Percentiles rank a stretch among this genome's conserved stretches.
Conservation (phyloP, 1,140 invertebrate genomes). For the Drosophila elegans region DNA sequence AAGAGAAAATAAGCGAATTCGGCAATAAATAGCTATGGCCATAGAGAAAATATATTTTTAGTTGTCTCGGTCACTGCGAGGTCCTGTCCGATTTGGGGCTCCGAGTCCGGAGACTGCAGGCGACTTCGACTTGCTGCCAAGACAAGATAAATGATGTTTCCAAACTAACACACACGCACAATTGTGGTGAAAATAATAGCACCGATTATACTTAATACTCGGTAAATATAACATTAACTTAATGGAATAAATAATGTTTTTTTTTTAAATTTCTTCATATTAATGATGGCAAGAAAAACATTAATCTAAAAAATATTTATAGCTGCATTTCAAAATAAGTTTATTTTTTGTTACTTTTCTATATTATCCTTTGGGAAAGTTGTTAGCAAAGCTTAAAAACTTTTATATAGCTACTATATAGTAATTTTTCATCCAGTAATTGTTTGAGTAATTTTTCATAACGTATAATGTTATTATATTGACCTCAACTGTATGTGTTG, state of each 20-base stretch:
- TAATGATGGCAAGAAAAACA: too few species aligned
- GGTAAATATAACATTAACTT: too few species aligned
- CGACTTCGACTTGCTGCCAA: conserved; percentile 44
- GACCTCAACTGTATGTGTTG: conserved; percentile 14
- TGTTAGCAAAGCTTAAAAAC: too few species aligned
- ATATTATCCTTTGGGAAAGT: too few species aligned
- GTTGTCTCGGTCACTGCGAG: conserved; percentile 40
- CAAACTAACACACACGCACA: conserved; percentile 44
- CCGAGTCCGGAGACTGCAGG: conserved; percentile 23
- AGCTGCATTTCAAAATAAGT: too few species aligned
- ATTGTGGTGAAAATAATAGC: not conserved
- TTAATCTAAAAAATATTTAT: too few species aligned
- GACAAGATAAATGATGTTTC: conserved; percentile 78
- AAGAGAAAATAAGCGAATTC: conserved; percentile 47
- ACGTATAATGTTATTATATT: not conserved
- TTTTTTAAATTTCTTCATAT: too few species aligned
- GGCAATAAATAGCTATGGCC: conserved; percentile 67
- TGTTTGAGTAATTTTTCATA: too few species aligned
- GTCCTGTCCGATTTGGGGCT: conserved; percentile 39
- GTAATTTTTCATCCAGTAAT: too few species aligned
- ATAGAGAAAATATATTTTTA: conserved; percentile 49
- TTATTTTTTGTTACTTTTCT: too few species aligned
- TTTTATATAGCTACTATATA: too few species aligned
- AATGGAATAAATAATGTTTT: too few species aligned
- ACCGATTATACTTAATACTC: not conserved